Percentiles rank a stretch among this genome's conserved stretches.
Evolutionary conservation across 2,113 vertebrate species (phyloP).

Genomic region (Mola mola): DNA sequence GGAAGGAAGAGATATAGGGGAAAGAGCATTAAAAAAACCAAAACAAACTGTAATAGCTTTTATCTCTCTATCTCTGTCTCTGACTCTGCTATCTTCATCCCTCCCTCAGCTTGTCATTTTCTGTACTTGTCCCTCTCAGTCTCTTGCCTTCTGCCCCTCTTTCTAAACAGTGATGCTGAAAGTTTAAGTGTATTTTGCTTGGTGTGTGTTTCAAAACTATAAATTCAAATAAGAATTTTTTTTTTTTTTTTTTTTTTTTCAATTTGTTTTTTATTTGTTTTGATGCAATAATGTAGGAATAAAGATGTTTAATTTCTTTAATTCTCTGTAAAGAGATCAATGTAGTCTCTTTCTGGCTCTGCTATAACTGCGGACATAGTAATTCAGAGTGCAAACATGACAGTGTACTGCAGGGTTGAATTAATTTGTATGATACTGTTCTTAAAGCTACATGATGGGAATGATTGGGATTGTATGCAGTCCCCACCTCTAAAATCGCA

Average conservation of each 20-base stretch:
- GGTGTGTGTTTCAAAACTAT: background rate
- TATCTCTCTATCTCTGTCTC: slow-evolving; percentile 53
- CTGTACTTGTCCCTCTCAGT: background rate
- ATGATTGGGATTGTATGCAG: slow-evolving; percentile 41
- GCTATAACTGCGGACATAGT: slow-evolving; percentile 30
- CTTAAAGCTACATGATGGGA: slow-evolving; percentile 36
- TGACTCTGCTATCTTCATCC: slow-evolving; percentile 55
- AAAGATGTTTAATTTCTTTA: background rate
- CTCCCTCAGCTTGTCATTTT: slow-evolving; percentile 20
- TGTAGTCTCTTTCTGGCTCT: slow-evolving; percentile 11
- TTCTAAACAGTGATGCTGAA: background rate
- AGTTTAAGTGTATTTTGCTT: background rate
- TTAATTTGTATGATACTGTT: slow-evolving; percentile 43
- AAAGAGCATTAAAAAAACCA: slow-evolving; percentile 60
- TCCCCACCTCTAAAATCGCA: no score
- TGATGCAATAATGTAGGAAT: background rate
- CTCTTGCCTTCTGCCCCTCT: background rate
- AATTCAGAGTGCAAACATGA: slow-evolving; percentile 49
- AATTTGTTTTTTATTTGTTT: background rate
- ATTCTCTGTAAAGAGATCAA: slow-evolving; percentile 10
- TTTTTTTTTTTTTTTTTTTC: no score
- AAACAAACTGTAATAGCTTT: slow-evolving; percentile 66
- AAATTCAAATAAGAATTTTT: background rate
- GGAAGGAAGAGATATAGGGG: slow-evolving; percentile 63
- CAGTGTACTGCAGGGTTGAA: slow-evolving; percentile 28